Evolutionary conservation across 2,888 invertebrate genomes (phyloP), one percentile per base, ranked within the genome.

Genomic region (Zygaena filipendulae): DNA sequence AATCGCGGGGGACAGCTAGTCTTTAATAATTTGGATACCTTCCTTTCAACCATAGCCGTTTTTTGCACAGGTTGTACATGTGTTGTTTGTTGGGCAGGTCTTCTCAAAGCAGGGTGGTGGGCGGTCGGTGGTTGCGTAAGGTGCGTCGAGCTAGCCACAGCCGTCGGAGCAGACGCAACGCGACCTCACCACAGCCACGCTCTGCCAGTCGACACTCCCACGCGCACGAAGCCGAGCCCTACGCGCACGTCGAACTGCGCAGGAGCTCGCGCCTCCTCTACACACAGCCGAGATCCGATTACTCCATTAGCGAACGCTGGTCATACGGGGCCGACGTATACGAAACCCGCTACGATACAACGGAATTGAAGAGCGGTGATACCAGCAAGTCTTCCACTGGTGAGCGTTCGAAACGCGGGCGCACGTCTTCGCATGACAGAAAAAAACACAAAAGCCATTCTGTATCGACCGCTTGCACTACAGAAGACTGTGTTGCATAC

Each of bases 281-380:
- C 52, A 58, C 71, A 22, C 54, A 70, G 25, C 75, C 75, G 21
- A 58, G 75, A 39, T 79, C 77, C 21, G 77, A 83, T 59, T 77
- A 77, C 69, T 82, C 82, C 52, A 80, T 81, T 43, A 71, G 81
- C 47, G 83, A 82, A 62, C 82, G 82, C 57, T 83, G 82, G 75
- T 79, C 81, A 24, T 82, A 71, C 77, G 83, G 71, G 45, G 74
- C 66, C 39, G 80, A 67, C 79, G 80, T 69, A 36, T 80, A 79
- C 75, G 77, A 79, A 45, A 75, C 77, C 21, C 75, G 77, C 47
- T 74, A 67, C 53, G 72, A 71, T 35, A 59, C 68, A 16, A 45
- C 55, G 32, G 57, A 67, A 32, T 56, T 50, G 25, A 68, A 61
- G 50, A 57, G 62, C 47, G 72, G 71, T 45, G 75, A 77, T 45